Conservation (phyloP, 2,113 vertebrate species). For the Tupaia tana region DNA sequence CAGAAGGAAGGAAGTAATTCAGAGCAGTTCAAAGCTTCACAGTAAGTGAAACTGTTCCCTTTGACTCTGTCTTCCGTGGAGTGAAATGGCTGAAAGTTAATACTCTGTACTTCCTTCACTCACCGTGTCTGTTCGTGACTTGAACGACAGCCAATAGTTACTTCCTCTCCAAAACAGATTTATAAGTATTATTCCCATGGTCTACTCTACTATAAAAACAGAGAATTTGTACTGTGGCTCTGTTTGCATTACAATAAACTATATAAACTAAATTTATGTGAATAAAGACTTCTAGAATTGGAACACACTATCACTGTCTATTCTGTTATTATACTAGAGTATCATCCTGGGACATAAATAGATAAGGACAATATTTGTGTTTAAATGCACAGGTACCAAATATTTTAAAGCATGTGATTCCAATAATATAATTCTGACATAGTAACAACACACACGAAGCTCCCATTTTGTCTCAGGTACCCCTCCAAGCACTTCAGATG, state of each 20-base stretch:
- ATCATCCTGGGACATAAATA: neutral
- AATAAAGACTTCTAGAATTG: neutral
- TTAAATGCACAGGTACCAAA: neutral
- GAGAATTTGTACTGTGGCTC: neutral
- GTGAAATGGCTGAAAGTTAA: slow-evolving; percentile 40
- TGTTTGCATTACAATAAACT: neutral
- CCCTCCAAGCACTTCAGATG: neutral
- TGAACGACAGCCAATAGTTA: slow-evolving; percentile 52
- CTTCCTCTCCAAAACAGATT: slow-evolving; percentile 44
- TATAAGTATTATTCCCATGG: neutral
- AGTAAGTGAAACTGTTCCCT: slow-evolving; percentile 32
- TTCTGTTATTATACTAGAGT: neutral
- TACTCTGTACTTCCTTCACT: slow-evolving; percentile 12
- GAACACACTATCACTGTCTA: neutral
- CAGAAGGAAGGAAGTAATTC: slow-evolving; percentile 33
- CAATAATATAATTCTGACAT: neutral
- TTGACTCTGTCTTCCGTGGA: neutral
- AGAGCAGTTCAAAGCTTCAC: slow-evolving; percentile 27
- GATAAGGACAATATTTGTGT: neutral
- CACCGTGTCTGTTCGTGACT: neutral
- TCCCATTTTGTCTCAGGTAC: neutral
- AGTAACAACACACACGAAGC: neutral
- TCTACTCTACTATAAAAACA: slow-evolving; percentile 21
- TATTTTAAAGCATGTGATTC: neutral
- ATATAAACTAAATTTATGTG: slow-evolving; percentile 3